Conservation (phyloP, 2,113 vertebrate genomes). For the Amblyopsis rosae region DNA sequence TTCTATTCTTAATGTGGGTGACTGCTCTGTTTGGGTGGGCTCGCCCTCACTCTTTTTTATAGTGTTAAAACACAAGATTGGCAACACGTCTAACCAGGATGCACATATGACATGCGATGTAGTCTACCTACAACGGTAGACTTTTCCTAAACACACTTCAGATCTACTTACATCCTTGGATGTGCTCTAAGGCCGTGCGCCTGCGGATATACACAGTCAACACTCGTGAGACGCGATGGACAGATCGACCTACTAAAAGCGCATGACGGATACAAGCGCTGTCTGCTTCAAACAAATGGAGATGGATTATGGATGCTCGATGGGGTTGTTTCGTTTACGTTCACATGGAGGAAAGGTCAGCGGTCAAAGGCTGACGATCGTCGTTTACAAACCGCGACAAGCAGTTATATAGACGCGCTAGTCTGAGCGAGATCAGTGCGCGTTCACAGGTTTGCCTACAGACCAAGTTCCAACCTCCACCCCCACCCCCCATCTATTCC, state of each 20-base stretch:
- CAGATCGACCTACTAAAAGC: background rate
- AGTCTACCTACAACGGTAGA: constrained; percentile 52
- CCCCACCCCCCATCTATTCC: too few relatives aligned
- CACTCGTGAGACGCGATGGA: background rate
- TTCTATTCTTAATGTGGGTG: constrained; percentile 41
- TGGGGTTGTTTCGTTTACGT: too few relatives aligned
- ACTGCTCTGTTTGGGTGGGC: constrained; percentile 63
- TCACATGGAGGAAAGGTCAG: too few relatives aligned
- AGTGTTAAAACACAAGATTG: constrained; percentile 51
- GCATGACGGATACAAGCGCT: constrained; percentile 14
- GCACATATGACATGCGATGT: constrained; percentile 56
- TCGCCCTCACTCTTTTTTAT: constrained; percentile 44
- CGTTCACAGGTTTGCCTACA: too few relatives aligned
- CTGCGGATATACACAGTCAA: constrained; percentile 10
- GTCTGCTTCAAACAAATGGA: constrained; percentile 35
- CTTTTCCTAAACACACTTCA: constrained; percentile 58
- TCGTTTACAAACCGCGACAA: too few relatives aligned
- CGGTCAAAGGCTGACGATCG: too few relatives aligned
- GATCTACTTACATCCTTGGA: constrained; percentile 45
- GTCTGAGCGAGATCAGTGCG: too few relatives aligned
- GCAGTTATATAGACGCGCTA: too few relatives aligned
- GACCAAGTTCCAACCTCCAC: too few relatives aligned
- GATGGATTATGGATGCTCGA: constrained; percentile 17
- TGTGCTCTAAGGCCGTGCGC: constrained; percentile 13
- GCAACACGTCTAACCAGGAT: constrained; percentile 53